Conservation (phyloP, 2,797 vertebrate genomes). For the Heterohyrax brucei region DNA sequence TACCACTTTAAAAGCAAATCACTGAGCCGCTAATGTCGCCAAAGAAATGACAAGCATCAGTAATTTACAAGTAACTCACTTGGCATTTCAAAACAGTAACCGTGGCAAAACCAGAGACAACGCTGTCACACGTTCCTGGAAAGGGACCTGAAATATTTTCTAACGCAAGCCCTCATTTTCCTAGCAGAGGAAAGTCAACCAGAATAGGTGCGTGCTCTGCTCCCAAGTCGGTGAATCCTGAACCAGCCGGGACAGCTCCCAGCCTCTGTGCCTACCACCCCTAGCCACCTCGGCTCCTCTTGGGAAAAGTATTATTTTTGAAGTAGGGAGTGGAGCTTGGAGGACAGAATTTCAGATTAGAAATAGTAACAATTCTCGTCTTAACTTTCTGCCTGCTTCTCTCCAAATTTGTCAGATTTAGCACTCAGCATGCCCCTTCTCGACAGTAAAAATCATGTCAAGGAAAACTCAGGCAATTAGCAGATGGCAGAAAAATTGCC, state of each 20-base stretch:
- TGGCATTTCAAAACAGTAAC: conserved; percentile 60
- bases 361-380: conserved; percentile 56
- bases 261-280: background rate
- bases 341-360: conserved; percentile 39
- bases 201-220: background rate
- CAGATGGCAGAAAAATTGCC: background rate
- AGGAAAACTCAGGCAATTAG: conserved; percentile 60
- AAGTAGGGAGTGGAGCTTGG: background rate
- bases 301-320: background rate
- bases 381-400: conserved; percentile 45
- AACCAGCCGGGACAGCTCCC: background rate
- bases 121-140: conserved; percentile 44
- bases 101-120: conserved; percentile 45
- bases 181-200: conserved; percentile 1
- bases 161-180: conserved; percentile 36
- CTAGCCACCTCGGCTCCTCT: background rate
- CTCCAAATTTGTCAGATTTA: conserved; percentile 40
- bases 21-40: background rate
- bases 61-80: conserved; percentile 15
- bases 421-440: conserved; percentile 17
- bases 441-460: conserved; percentile 41
- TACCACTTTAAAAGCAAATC: conserved; percentile 54
- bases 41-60: background rate
- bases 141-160: conserved; percentile 26
- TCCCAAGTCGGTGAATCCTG: fast-evolving